Conservation (phyloP, 2,113 vertebrate species). For the Nansenia antarctica region DNA sequence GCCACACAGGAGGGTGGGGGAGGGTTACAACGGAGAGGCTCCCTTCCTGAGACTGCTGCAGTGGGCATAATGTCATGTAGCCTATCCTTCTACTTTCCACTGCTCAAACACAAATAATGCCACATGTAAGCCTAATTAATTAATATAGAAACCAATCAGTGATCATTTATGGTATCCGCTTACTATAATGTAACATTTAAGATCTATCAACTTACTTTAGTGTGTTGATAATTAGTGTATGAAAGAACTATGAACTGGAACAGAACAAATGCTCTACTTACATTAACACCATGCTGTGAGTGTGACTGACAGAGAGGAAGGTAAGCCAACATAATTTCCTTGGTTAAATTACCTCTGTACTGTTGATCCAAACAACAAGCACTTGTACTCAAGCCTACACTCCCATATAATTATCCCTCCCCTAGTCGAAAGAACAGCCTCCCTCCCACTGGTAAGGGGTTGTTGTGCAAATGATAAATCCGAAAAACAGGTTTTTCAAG, state of each 20-base stretch:
- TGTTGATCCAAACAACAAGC: constrained; percentile 48
- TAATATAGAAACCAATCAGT: background rate
- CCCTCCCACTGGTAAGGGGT: constrained; percentile 22
- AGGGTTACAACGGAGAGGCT: constrained; percentile 53
- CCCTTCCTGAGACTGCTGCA: constrained; percentile 49
- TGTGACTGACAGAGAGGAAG: constrained; percentile 30
- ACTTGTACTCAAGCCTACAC: constrained; percentile 39
- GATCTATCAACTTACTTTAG: background rate
- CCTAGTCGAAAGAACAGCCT: constrained; percentile 23
- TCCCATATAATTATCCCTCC: constrained; percentile 42
- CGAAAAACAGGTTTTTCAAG: constrained; percentile 65
- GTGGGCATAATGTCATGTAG: constrained; percentile 44
- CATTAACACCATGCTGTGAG: constrained; percentile 7
- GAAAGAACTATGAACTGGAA: background rate
- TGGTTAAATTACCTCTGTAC: constrained; percentile 29
- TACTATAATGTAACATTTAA: background rate
- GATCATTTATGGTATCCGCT: background rate
- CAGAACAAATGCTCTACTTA: constrained; percentile 14
- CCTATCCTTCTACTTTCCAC: constrained; percentile 17
- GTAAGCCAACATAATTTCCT: constrained; percentile 33
- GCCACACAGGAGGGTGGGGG: constrained; percentile 54
- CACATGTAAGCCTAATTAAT: background rate
- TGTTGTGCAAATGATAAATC: constrained; percentile 55
- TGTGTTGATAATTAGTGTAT: background rate
- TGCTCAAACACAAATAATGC: background rate